A percentile compares a stretch with the other conserved stretches of the same genome.
These are phyloP conservation scores for Erebia palarica DNA, from an alignment of 2,888 invertebrate species.

Conservation along the genomic window DNA sequence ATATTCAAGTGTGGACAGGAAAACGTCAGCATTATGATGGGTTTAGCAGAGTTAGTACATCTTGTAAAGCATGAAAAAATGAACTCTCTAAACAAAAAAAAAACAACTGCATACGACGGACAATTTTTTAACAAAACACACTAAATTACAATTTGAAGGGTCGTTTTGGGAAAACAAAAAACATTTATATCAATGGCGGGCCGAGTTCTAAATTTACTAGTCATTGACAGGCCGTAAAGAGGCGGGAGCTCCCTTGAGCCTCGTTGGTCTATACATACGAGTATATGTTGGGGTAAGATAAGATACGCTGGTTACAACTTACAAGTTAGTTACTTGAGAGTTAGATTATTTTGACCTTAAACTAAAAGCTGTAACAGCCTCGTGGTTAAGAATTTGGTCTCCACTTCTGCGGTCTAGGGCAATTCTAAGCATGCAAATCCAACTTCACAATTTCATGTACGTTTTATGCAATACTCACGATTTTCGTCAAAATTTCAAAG, in stretches of 20 bases:
- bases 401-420: too few species aligned
- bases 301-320: slow-evolving; percentile 51
- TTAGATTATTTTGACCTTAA: slow-evolving; percentile 3
- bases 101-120: slow-evolving; percentile 11
- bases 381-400: too few species aligned
- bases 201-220: slow-evolving; percentile 79
- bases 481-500: too few species aligned
- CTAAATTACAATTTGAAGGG: slow-evolving; percentile 80
- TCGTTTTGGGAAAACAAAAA: slow-evolving; percentile 81
- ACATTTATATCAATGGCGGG: slow-evolving; percentile 82
- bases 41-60: too few species aligned
- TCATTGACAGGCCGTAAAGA: slow-evolving; percentile 82
- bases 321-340: slow-evolving; percentile 17
- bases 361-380: too few species aligned
- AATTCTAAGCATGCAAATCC: too few species aligned
- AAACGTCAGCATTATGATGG: too few species aligned
- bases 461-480: too few species aligned
- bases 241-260: slow-evolving; percentile 67
- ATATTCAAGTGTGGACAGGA: too few species aligned
- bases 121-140: slow-evolving; percentile 44
- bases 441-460: too few species aligned
- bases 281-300: slow-evolving; percentile 68
- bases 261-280: slow-evolving; percentile 54
- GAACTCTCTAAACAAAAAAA: slow-evolving; percentile 10
- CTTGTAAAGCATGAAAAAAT: too few species aligned